These are phyloP conservation scores for Synanthedon tipuliformis DNA, from an alignment of 2,888 invertebrate genomes.

Conservation along the genomic window DNA sequence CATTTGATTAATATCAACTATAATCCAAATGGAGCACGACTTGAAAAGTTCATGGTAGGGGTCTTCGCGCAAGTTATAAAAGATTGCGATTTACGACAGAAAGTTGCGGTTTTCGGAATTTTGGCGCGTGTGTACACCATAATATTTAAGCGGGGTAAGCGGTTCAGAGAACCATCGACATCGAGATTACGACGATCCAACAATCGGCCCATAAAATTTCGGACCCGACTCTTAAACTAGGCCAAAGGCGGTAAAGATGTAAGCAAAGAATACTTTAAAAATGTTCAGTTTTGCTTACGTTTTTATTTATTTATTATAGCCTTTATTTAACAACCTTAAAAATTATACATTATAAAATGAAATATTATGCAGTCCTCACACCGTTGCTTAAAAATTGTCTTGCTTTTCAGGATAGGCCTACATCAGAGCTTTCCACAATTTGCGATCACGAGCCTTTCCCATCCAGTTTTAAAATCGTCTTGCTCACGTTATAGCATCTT, in stretches of 20 bases:
- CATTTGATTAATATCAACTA: background rate
- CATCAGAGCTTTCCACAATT: no score
- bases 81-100: conserved; percentile 36
- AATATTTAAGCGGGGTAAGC: conserved; percentile 11
- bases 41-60: conserved; percentile 7
- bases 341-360: no score
- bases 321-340: no score
- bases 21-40: conserved; percentile 1
- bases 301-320: no score
- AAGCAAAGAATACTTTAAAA: background rate
- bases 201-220: conserved; percentile 18
- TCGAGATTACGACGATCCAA: conserved; percentile 17
- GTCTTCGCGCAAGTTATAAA: conserved; percentile 18
- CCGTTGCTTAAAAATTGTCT: no score
- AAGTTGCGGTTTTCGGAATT: conserved; percentile 33
- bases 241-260: conserved; percentile 6
- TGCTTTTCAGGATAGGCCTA: no score
- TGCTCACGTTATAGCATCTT: no score
- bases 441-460: no score
- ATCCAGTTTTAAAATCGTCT: no score
- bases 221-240: conserved; percentile 11
- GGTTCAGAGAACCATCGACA: conserved; percentile 14
- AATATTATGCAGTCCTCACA: no score
- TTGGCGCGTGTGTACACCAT: conserved; percentile 8
- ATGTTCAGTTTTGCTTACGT: no score